Base-by-base conservation (phyloP, 2,888 invertebrate genomes). In the Lycia hirtaria region DNA sequence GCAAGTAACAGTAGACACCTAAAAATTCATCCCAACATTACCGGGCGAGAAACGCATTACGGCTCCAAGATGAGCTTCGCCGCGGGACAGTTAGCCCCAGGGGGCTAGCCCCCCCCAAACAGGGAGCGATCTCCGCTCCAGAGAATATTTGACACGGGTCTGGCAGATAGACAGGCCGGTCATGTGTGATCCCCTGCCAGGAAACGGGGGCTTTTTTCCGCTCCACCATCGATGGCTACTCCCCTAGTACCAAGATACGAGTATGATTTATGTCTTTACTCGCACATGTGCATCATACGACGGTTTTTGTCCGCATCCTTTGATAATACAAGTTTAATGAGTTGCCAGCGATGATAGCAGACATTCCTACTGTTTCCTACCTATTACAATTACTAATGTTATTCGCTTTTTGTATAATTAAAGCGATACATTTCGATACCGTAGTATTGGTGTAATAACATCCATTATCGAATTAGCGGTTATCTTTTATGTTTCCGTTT, bases 81-180 rank as follows among this genome's bases (percentile, higher is more conserved):
- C 84, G 87, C 92, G 90, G 92, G 92, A 90, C 89, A 83, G 86
- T 87, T 72, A 75, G 86, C 87, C 89, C 90, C 90, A 81, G 87
- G 91, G 88, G 88, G 86, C 81, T 77, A 74, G 81, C 37, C 52
- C 76, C 81, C 80, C 83, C 80, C 73, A 64, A 73, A 77, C 76
- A 74, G 85, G 85, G 80, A 88, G 88, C 84, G 86, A 88, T 83
- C 88, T 89, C 86, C 92, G 92, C 92, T 92, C 87, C 88, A 91
- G 90, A 91, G 92, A 88, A 91, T 92, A 92, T 92, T 92, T 92
- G 92, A 92, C 91, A 92, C 88, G 92, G 92, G 92, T 92, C 91
- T 90, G 92, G 92, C 92, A 91, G 92, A 92, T 91, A 91, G 92
- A 92, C 92, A 91, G 89, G 83, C 88, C 90, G 90, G 92, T 91